Percentiles rank a stretch among this genome's conserved stretches.
phyloP scores from a whole-genome alignment of 2,797 vertebrate species.

The Enteromius afrohamiltoni region DNA sequence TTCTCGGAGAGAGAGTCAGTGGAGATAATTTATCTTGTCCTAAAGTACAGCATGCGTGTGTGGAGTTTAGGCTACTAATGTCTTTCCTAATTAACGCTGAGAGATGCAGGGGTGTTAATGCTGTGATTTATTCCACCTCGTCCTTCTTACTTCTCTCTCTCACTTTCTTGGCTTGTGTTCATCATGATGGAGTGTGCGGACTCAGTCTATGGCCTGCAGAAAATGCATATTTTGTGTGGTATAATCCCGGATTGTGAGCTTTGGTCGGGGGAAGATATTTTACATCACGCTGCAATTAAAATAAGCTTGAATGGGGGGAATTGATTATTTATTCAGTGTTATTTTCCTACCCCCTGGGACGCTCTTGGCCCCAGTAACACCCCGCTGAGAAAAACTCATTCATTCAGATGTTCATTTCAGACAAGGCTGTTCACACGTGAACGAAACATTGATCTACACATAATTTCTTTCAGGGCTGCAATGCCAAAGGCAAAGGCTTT shows the following conservation, averaged over 20 bases:
- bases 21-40: conserved; percentile 11
- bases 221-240: conserved; percentile 56
- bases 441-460: conserved; percentile 21
- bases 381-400: conserved; percentile 42
- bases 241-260: conserved; percentile 28
- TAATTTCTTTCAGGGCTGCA: background rate
- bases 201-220: conserved; percentile 66
- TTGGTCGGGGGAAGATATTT: conserved; percentile 6
- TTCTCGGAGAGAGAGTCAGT: conserved; percentile 8
- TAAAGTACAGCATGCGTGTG: background rate
- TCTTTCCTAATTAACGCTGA: conserved; percentile 70
- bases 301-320: conserved; percentile 14
- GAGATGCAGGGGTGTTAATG: conserved; percentile 40
- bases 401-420: conserved; percentile 20
- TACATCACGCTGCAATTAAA: conserved; percentile 21
- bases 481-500: conserved; percentile 21
- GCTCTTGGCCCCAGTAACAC: conserved; percentile 4
- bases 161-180: conserved; percentile 67
- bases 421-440: conserved; percentile 36
- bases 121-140: conserved; percentile 49
- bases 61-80: conserved; percentile 21
- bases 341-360: conserved; percentile 23
- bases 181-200: conserved; percentile 74
- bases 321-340: conserved; percentile 44
- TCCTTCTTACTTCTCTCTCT: conserved; percentile 65